phyloP scores from a whole-genome alignment of 1,140 invertebrate species.

The Meloidogyne floridensis region DNA sequence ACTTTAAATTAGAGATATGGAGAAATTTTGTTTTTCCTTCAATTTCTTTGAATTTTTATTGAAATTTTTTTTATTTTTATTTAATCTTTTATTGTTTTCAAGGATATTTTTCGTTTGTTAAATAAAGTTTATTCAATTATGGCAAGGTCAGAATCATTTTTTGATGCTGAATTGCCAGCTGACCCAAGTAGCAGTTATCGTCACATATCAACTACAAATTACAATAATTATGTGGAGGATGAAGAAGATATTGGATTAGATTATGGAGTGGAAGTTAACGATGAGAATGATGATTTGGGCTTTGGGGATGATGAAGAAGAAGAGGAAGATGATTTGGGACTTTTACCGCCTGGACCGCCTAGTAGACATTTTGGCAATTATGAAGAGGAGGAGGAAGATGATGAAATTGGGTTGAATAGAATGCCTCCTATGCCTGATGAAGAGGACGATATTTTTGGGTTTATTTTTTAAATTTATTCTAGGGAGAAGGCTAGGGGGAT shows the following conservation, averaged over 20 bases:
- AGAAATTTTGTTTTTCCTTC: too few relatives aligned
- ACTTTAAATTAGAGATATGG: too few relatives aligned
- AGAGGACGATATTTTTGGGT: neutral
- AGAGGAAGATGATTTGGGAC: neutral
- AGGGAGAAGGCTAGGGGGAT: too few relatives aligned
- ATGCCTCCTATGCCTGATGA: neutral
- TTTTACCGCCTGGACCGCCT: neutral
- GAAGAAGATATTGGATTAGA: neutral
- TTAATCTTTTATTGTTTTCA: too few relatives aligned
- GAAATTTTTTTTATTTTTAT: too few relatives aligned
- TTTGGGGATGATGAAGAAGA: neutral
- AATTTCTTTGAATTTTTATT: too few relatives aligned
- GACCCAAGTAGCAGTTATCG: neutral
- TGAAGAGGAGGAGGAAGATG: neutral
- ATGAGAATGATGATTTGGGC: neutral
- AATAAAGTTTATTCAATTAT: too few relatives aligned
- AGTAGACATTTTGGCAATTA: neutral
- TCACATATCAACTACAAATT: neutral
- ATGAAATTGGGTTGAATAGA: neutral
- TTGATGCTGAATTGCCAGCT: neutral
- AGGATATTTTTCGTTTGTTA: too few relatives aligned
- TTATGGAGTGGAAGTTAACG: neutral
- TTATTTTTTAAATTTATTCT: neutral
- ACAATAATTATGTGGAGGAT: neutral
- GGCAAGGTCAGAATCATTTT: neutral